phyloP scores from a whole-genome alignment of 2,113 vertebrate genomes.

The Falco punctatus region DNA sequence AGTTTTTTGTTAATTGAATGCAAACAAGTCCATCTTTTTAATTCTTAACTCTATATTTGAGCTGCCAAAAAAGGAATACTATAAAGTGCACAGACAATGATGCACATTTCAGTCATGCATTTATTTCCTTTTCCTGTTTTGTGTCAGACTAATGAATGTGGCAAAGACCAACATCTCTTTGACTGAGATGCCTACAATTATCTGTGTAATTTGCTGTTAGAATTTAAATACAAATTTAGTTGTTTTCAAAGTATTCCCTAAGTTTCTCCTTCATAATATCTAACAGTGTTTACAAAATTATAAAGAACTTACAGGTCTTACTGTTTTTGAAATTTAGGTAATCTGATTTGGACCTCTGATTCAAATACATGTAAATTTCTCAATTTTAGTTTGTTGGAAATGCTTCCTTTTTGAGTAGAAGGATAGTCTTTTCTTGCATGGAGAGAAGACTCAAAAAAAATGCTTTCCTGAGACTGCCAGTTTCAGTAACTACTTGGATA shows the following conservation, averaged over 20 bases:
- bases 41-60: background rate
- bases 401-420: background rate
- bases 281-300: background rate
- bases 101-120: constrained; percentile 31
- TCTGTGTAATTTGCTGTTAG: background rate
- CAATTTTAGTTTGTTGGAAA: background rate
- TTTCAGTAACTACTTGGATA: background rate
- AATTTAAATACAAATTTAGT: background rate
- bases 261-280: background rate
- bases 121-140: constrained; percentile 71
- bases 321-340: background rate
- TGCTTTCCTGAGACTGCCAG: background rate
- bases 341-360: background rate
- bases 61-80: background rate
- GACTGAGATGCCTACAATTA: background rate
- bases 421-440: background rate
- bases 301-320: background rate
- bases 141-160: background rate
- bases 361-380: background rate
- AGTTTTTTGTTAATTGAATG: background rate
- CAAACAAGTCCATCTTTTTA: background rate
- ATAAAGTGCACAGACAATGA: background rate
- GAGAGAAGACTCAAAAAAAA: background rate
- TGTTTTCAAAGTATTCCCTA: background rate
- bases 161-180: background rate